Conservation (phyloP, 2,113 vertebrate genomes). For the Synchiropus splendidus region DNA sequence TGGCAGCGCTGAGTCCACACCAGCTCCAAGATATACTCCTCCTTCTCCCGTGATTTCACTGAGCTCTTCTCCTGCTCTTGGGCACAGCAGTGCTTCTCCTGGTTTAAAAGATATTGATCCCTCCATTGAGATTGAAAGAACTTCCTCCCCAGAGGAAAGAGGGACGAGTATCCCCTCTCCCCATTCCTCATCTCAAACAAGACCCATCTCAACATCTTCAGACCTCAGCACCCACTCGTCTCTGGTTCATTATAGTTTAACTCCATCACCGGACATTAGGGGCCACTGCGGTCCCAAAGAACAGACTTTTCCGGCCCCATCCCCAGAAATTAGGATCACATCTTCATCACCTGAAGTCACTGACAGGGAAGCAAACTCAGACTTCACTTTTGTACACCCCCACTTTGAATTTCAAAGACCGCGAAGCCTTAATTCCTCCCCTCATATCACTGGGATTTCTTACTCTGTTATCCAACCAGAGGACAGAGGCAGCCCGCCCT, state of each 20-base stretch:
- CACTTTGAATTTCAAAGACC: constrained; percentile 10
- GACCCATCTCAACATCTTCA: constrained; percentile 10
- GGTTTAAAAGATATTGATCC: constrained; percentile 11
- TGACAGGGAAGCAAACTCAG: constrained; percentile 14
- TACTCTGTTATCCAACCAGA: constrained; percentile 44
- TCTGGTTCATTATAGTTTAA: constrained; percentile 28
- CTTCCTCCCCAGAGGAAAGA: constrained; percentile 5
- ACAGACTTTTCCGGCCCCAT: constrained; percentile 28
- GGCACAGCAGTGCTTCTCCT: constrained; percentile 15
- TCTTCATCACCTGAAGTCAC: constrained; percentile 41
- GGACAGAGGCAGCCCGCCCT: constrained; percentile 24
- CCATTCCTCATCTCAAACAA: constrained; percentile 8
- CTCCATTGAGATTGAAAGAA: constrained; percentile 19
- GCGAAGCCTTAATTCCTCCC: constrained; percentile 32
- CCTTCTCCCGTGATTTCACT: constrained; percentile 39
- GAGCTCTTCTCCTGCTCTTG: constrained; percentile 25
- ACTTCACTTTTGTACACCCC: constrained; percentile 15
- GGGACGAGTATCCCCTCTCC: constrained; percentile 34
- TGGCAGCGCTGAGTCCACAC: constrained; percentile 25
- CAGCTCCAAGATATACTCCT: constrained; percentile 31
- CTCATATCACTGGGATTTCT: constrained; percentile 45
- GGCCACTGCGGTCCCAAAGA: constrained; percentile 23
- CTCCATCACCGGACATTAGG: constrained; percentile 30
- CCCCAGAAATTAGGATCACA: constrained; percentile 56
- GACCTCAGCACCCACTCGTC: constrained; percentile 13